Percentiles rank a stretch among this genome's conserved stretches.
Evolutionary conservation across 2,113 vertebrate genomes (phyloP).

Genomic region (Sylvilagus bachmani): DNA sequence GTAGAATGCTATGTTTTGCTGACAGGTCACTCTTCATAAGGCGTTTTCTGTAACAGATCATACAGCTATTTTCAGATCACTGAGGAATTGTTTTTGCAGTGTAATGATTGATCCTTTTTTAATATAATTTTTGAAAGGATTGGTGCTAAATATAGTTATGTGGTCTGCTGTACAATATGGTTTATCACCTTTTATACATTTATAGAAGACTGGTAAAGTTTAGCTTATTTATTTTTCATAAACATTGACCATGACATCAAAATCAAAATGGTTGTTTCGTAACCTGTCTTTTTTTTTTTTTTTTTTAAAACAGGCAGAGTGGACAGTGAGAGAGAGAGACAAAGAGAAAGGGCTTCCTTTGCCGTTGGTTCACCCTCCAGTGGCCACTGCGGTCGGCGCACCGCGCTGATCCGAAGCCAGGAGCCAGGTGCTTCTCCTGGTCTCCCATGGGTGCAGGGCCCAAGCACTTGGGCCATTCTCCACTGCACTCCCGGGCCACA

Average conservation of each 20-base stretch:
- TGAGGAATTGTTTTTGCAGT: constrained; percentile 24
- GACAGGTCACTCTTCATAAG: neutral
- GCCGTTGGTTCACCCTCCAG: too few species aligned
- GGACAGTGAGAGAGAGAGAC: too few species aligned
- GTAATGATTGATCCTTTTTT: constrained; percentile 3
- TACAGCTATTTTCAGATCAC: constrained; percentile 44
- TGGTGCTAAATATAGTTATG: neutral
- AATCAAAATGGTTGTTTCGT: constrained; percentile 34
- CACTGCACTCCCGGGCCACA: too few species aligned
- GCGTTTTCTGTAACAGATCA: neutral
- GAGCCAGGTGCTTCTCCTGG: too few species aligned
- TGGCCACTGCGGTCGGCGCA: too few species aligned
- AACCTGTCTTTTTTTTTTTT: neutral
- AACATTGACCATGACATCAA: constrained; percentile 32
- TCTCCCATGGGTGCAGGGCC: too few species aligned
- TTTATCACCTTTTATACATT: neutral
- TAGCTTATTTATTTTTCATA: neutral
- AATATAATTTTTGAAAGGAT: constrained; percentile 43
- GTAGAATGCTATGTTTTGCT: constrained; percentile 5
- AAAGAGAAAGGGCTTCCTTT: too few species aligned
- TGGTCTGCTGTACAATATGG: neutral
- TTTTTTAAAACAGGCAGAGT: too few species aligned
- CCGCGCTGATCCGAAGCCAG: too few species aligned
- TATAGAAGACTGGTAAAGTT: neutral
- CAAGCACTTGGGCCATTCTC: too few species aligned